Conservation (phyloP, 2,797 vertebrate species). For the Falco naumanni region DNA sequence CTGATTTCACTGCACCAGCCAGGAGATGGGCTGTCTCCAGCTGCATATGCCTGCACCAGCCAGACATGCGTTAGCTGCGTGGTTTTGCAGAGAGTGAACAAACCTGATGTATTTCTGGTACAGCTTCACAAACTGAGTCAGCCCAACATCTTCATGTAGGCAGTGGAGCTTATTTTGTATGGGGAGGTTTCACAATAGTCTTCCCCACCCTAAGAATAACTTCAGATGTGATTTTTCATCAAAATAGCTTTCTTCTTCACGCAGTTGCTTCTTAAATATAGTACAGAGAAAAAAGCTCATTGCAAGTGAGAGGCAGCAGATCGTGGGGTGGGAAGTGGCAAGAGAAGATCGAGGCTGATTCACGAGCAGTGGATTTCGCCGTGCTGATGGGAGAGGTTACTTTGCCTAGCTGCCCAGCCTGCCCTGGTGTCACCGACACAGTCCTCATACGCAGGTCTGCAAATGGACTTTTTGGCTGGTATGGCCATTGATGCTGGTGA, state of each 20-base stretch:
- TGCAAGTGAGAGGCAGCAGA: slow-evolving; percentile 11
- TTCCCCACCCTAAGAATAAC: slow-evolving; percentile 36
- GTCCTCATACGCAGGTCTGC: fast-evolving
- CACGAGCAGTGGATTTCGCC: neutral
- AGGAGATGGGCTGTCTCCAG: neutral
- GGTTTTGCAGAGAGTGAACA: neutral
- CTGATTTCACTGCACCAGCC: neutral
- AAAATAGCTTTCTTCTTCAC: neutral
- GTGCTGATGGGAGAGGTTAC: neutral
- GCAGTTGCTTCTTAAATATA: neutral
- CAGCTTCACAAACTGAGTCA: neutral
- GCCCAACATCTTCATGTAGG: neutral
- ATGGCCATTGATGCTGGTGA: neutral
- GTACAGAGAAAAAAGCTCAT: neutral
- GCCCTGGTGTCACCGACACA: neutral
- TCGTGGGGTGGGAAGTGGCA: neutral
- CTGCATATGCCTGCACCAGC: neutral
- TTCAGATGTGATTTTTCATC: slow-evolving; percentile 27
- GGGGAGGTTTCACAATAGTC: neutral
- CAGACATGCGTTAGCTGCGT: neutral
- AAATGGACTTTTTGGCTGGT: neutral
- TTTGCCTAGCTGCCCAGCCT: neutral
- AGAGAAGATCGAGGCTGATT: neutral
- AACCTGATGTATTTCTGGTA: slow-evolving; percentile 2
- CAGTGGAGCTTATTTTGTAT: neutral